phyloP scores from a whole-genome alignment of 2,888 invertebrate genomes.

The Vannuccia rotundouncinata region DNA sequence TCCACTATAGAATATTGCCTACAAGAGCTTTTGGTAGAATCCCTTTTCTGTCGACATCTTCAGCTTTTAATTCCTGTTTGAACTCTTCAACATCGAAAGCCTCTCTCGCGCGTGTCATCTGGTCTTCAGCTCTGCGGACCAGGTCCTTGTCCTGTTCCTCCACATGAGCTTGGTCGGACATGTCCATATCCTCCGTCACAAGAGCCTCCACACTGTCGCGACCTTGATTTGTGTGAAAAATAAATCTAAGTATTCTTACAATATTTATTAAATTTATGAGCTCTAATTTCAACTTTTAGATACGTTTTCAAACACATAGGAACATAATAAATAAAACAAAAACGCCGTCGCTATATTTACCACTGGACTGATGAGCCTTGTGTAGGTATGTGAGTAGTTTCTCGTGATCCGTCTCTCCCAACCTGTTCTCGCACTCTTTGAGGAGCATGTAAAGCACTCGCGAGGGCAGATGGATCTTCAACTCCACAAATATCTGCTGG shows the following conservation, averaged over 20 bases:
- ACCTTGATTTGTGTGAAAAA: no score
- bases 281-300: no score
- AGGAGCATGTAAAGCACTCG: slow-evolving; percentile 46
- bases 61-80: slow-evolving; percentile 34
- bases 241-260: no score
- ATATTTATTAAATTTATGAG: no score
- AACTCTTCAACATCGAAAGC: slow-evolving; percentile 46
- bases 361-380: slow-evolving; percentile 44
- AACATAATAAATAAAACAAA: no score
- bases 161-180: slow-evolving; percentile 41
- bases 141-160: slow-evolving; percentile 50
- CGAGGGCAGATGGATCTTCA: slow-evolving; percentile 45
- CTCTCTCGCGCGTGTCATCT: slow-evolving; percentile 44
- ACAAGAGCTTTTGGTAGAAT: not conserved
- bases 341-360: not conserved
- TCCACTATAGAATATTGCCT: not conserved
- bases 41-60: slow-evolving; percentile 9
- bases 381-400: slow-evolving; percentile 46
- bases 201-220: slow-evolving; percentile 51
- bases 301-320: no score
- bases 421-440: slow-evolving; percentile 45
- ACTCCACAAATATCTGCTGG: slow-evolving; percentile 45
- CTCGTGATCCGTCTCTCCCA: slow-evolving; percentile 48
- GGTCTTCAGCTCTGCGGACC: slow-evolving; percentile 46
- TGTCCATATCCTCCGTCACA: slow-evolving; percentile 35